phyloP scores from a whole-genome alignment of 2,113 vertebrate species.

The Periophthalmus modestus region DNA sequence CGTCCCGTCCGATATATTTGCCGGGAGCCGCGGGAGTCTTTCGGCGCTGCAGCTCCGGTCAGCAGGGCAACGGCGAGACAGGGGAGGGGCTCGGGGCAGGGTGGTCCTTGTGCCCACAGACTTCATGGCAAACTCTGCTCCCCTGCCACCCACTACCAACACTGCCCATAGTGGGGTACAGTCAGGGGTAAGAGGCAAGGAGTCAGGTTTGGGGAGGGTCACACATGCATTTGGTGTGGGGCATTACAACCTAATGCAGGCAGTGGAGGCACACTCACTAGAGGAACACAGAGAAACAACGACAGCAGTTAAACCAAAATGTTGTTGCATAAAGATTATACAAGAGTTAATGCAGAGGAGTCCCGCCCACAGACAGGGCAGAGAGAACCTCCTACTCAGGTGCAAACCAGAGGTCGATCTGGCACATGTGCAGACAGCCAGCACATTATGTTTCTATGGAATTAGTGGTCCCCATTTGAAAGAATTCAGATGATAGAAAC shows the following conservation, averaged over 20 bases:
- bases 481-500: neutral
- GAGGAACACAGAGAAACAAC: conserved; percentile 77
- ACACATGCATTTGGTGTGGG: conserved; percentile 76
- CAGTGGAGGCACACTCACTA: conserved; percentile 76
- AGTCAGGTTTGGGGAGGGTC: conserved; percentile 72
- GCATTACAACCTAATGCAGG: conserved; percentile 77
- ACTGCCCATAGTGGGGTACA: conserved; percentile 88
- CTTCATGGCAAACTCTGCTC: conserved; percentile 97
- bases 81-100: conserved; percentile 76
- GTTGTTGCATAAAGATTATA: conserved; percentile 65
- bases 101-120: conserved; percentile 92
- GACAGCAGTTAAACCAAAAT: conserved; percentile 71
- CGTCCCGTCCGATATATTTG: conserved; percentile 81
- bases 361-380: conserved; percentile 53
- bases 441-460: neutral
- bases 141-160: conserved; percentile 94
- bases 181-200: conserved; percentile 78
- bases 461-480: neutral
- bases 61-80: conserved; percentile 76
- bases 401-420: conserved; percentile 49
- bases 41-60: conserved; percentile 79
- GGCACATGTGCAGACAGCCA: conserved; percentile 5
- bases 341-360: conserved; percentile 62
- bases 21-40: conserved; percentile 79
- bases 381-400: conserved; percentile 46